Evolutionary conservation across 2,888 invertebrate genomes (phyloP).

Genomic region (Latrodectus elegans): DNA sequence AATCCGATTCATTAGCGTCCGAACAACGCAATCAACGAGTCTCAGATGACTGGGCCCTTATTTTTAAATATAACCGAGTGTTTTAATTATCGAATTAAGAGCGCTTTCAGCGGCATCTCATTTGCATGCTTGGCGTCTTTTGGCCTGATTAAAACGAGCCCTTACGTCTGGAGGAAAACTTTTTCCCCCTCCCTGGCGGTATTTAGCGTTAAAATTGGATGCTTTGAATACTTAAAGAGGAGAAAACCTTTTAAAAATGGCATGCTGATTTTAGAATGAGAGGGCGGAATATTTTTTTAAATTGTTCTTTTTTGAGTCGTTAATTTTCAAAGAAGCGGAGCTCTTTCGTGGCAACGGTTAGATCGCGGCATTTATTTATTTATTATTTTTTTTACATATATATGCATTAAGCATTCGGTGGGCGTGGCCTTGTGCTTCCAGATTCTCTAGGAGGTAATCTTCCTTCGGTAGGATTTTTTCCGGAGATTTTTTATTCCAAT

Average conservation of each 20-base stretch:
- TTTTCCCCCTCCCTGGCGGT: constrained; percentile 31
- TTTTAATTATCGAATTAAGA: constrained; percentile 67
- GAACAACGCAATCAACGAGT: constrained; percentile 60
- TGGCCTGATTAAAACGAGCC: constrained; percentile 54
- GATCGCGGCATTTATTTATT: not conserved
- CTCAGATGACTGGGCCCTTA: constrained; percentile 53
- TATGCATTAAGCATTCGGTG: constrained; percentile 33
- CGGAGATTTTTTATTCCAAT: constrained; percentile 27
- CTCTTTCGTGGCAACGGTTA: constrained; percentile 15
- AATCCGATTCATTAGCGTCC: constrained; percentile 58
- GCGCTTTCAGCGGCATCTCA: constrained; percentile 40
- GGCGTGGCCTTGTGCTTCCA: constrained; percentile 30
- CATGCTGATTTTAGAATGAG: not conserved
- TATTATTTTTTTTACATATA: constrained; percentile 9
- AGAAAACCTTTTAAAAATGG: constrained; percentile 35
- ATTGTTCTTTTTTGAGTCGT: constrained; percentile 9
- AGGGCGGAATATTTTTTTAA: constrained; percentile 10
- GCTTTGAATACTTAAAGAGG: constrained; percentile 64
- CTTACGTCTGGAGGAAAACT: constrained; percentile 23
- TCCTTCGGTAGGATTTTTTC: constrained; percentile 53
- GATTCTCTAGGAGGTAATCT: constrained; percentile 46
- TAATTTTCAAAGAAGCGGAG: constrained; percentile 47
- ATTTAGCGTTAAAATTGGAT: constrained; percentile 48
- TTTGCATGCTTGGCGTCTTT: constrained; percentile 43
- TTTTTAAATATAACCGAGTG: constrained; percentile 67